phyloP scores from a whole-genome alignment of 2,113 vertebrate genomes.

The Columba janthina region DNA sequence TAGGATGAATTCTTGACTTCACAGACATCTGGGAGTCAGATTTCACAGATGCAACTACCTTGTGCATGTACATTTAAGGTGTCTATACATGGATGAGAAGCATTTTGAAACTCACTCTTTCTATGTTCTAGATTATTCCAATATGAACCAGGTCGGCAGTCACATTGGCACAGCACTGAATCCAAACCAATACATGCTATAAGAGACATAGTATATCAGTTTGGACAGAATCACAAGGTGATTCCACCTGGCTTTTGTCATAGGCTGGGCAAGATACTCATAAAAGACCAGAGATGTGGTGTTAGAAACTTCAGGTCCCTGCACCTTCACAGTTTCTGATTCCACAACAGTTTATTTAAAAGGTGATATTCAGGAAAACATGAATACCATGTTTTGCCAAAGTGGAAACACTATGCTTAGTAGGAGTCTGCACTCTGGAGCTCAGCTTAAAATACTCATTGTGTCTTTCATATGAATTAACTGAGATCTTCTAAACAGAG shows the following conservation, averaged over 20 bases:
- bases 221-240: background rate
- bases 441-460: background rate
- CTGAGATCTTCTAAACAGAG: background rate
- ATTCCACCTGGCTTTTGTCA: background rate
- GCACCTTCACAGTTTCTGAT: background rate
- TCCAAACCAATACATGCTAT: background rate
- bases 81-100: background rate
- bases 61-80: background rate
- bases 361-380: background rate
- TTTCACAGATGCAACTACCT: background rate
- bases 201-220: background rate
- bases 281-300: background rate
- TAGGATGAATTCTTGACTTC: background rate
- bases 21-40: background rate
- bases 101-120: background rate
- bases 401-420: background rate
- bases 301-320: background rate
- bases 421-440: background rate
- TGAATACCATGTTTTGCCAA: background rate
- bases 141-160: rapidly evolving
- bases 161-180: background rate
- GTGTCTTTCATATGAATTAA: background rate
- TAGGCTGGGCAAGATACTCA: background rate
- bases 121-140: background rate
- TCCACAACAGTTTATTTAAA: background rate